Base-by-base conservation (phyloP, 2,888 invertebrate genomes). In the Eurois occulta region DNA sequence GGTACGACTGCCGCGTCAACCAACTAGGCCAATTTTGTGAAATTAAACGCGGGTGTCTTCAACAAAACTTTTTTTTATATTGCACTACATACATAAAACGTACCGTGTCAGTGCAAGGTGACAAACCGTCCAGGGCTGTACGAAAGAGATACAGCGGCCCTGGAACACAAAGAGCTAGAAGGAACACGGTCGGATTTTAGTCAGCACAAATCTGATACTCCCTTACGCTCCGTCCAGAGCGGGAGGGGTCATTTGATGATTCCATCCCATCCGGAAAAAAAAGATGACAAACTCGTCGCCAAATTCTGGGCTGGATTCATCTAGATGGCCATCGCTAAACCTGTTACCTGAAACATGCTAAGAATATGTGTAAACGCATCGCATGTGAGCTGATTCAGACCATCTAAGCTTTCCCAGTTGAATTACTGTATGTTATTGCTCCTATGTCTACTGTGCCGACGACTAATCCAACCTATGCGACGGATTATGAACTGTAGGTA, bases 401-500 rank as follows among this genome's bases (percentile, higher is more conserved):
- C n/a, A n/a, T 48, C 21, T 48, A 48, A 3, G 8, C 48, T 24
- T 65, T n/a, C 10, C 16, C 8, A 65, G 16, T 65, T 65, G 65
- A 41, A 65, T 8, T 28, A 65, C 65, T 41, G 41, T 18, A n/a
- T 65, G 16, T n/a, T 1, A 8, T 16, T n/a, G 16, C n/a, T 41
- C 18, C 65, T 65, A 18, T 41, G 65, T 65, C 65, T 1, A n/a
- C n/a, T 65, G 28, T 65, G 18, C 41, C 65, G 2, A n/a, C 41
- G 65, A 41, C n/a, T 81, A 69, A 82, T 84, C 71, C 64, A 24
- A 52, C 24, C 55, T 78, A 43, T 70, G 43, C n/a, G 18, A 46
- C 8, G 83, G 70, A 79, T 84, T 84, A 82, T 68, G 58, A 60
- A 28, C 75, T 41, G n/a, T 58, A 18, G 16, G 52, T 75, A 75